phyloP scores from a whole-genome alignment of 2,113 vertebrate species.

The Thunnus maccoyii region DNA sequence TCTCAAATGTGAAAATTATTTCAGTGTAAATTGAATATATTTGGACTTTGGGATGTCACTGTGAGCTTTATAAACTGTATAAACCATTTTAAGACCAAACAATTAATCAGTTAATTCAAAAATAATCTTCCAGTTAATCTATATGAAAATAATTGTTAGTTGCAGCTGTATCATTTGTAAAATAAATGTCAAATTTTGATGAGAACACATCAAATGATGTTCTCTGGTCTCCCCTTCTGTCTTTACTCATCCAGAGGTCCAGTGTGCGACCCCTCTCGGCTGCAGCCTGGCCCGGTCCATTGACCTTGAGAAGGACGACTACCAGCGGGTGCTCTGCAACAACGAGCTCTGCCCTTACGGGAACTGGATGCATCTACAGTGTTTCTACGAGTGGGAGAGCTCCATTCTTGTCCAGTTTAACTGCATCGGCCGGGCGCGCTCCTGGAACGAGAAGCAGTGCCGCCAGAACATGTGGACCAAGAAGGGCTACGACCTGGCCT shows the following conservation, averaged over 20 bases:
- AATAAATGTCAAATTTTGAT: too few relatives aligned
- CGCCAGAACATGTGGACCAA: constrained; percentile 99
- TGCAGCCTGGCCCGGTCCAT: constrained; percentile 92
- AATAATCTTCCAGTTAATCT: too few relatives aligned
- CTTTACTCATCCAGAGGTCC: constrained; percentile 87
- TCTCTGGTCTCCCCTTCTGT: constrained; percentile 8
- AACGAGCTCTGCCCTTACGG: constrained; percentile 94
- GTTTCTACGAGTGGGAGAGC: constrained; percentile 99
- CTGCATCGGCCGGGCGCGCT: constrained; percentile 96
- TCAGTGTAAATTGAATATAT: too few relatives aligned
- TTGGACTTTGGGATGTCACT: too few relatives aligned
- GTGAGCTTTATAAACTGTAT: too few relatives aligned
- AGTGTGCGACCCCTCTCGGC: constrained; percentile 94
- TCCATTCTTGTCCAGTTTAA: constrained; percentile 99
- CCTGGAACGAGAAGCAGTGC: constrained; percentile 99
- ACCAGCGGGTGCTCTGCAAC: constrained; percentile 98
- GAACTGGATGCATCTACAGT: constrained; percentile 99
- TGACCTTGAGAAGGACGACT: constrained; percentile 97
- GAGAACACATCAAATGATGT: background rate
- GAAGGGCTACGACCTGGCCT: constrained; percentile 98
- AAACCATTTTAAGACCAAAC: too few relatives aligned
- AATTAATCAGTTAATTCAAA: too few relatives aligned
- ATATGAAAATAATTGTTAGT: background rate
- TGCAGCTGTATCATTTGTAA: background rate
- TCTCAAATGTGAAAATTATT: too few relatives aligned